Evolutionary conservation across 2,797 vertebrate genomes (phyloP).

Genomic region (Merluccius polli): DNA sequence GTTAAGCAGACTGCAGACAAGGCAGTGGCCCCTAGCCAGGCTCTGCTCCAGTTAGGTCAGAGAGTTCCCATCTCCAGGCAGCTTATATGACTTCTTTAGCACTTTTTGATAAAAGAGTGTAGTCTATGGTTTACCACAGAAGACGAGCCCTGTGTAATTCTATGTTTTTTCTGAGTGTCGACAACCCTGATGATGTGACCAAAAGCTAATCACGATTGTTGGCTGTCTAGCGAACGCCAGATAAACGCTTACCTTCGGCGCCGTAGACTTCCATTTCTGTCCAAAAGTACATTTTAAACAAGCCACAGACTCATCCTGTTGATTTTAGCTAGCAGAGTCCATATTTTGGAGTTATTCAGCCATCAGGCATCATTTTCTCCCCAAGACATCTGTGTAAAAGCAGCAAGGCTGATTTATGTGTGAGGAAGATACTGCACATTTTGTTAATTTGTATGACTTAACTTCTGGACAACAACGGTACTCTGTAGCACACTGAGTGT

Average conservation of each 20-base stretch:
- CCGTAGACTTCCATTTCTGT: not conserved
- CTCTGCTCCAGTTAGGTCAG: constrained; percentile 52
- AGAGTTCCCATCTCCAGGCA: constrained; percentile 60
- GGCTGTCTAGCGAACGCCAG: not conserved
- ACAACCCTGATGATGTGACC: not conserved
- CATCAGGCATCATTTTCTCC: not conserved
- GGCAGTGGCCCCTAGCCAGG: constrained; percentile 55
- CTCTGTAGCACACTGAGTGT: not conserved
- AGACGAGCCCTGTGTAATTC: not conserved
- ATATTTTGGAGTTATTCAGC: not conserved
- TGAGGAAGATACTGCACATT: not conserved
- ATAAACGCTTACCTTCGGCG: not conserved
- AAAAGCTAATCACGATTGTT: not conserved
- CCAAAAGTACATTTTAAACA: constrained; percentile 1
- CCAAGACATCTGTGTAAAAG: not conserved
- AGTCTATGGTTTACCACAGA: constrained; percentile 1
- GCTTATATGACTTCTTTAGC: constrained; percentile 63
- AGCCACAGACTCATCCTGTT: constrained; percentile 1
- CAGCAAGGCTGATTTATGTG: not conserved
- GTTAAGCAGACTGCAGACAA: constrained; percentile 57
- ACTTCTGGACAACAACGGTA: not conserved
- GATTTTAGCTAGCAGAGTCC: not conserved
- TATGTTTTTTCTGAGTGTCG: not conserved
- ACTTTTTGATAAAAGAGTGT: constrained; percentile 34
- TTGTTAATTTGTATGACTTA: not conserved